phyloP scores from a whole-genome alignment of 2,797 vertebrate genomes.

The Brachyrhaphis roseni region DNA sequence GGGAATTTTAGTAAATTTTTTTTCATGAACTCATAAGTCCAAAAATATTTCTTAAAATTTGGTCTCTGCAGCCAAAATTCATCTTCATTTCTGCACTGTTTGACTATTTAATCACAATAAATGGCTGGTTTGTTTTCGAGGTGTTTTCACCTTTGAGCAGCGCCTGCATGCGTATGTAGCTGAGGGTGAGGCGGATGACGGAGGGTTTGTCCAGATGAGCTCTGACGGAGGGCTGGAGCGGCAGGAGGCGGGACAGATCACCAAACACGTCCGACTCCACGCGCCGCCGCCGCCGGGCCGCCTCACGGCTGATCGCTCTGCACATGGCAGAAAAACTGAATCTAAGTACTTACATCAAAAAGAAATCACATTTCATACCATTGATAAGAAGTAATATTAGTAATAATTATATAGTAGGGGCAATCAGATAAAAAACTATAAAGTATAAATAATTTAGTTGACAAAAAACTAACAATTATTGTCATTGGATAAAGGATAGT shows the following conservation, averaged over 20 bases:
- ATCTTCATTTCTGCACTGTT: too few relatives aligned
- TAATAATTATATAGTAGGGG: not conserved
- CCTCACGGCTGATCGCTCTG: slow-evolving; percentile 83
- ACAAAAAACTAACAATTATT: not conserved
- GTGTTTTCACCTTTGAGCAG: slow-evolving; percentile 79
- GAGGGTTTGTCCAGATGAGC: slow-evolving; percentile 94
- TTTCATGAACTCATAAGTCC: not conserved
- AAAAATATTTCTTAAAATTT: not conserved
- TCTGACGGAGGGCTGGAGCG: slow-evolving; percentile 87
- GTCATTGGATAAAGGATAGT: too few relatives aligned
- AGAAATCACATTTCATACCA: not conserved
- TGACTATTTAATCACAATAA: not conserved
- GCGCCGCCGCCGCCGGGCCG: slow-evolving; percentile 88
- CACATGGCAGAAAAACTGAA: slow-evolving; percentile 23
- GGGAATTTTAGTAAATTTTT: not conserved
- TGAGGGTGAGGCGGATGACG: slow-evolving; percentile 94
- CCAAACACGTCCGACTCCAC: slow-evolving; percentile 93
- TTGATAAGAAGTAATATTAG: not conserved
- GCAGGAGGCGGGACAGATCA: slow-evolving; percentile 90
- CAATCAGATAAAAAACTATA: not conserved
- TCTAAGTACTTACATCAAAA: not conserved
- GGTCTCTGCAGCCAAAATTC: too few relatives aligned
- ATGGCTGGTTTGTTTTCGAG: not conserved
- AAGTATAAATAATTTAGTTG: not conserved
- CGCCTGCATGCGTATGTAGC: slow-evolving; percentile 90